phyloP scores from a whole-genome alignment of 2,113 vertebrate species.

The Corydoras maculifer region DNA sequence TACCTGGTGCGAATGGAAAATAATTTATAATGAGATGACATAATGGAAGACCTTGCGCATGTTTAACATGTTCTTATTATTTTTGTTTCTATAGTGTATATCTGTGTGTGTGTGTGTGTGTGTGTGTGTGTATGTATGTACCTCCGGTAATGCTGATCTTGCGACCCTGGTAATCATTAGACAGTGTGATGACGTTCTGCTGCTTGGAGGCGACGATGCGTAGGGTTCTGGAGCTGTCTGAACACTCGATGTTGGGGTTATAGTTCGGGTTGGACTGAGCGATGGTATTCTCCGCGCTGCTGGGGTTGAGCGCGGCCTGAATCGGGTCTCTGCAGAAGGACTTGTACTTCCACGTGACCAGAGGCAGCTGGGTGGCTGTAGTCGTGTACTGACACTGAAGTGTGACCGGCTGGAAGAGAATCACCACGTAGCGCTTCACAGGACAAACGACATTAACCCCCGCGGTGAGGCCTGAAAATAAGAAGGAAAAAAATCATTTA shows the following conservation, averaged over 20 bases:
- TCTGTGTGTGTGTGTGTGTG: too few species aligned
- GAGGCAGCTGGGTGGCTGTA: conserved; percentile 45
- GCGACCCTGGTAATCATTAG: conserved; percentile 74
- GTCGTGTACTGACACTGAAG: conserved; percentile 72
- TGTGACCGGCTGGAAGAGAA: conserved; percentile 81
- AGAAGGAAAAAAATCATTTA: neutral
- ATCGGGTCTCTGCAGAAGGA: conserved; percentile 81
- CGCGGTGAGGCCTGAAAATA: conserved; percentile 49
- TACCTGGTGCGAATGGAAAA: too few species aligned
- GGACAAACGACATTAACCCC: conserved; percentile 58
- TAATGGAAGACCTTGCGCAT: too few species aligned
- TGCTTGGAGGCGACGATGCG: conserved; percentile 80
- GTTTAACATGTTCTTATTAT: too few species aligned
- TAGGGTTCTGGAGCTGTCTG: conserved; percentile 71
- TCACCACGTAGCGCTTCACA: conserved; percentile 64
- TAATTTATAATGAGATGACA: too few species aligned
- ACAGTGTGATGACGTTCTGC: conserved; percentile 50
- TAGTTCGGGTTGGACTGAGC: conserved; percentile 75
- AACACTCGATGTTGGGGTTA: conserved; percentile 77
- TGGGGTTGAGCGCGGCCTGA: conserved; percentile 73
- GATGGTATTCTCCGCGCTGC: conserved; percentile 66
- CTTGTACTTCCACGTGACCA: conserved; percentile 80
- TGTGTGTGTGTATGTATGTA: conserved; percentile 33
- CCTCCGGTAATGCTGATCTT: conserved; percentile 74
- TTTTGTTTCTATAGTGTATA: too few species aligned